Percentiles rank a stretch among this genome's conserved stretches.
Evolutionary conservation across 2,113 vertebrate genomes (phyloP).

Genomic region (Cebidichthys violaceus): DNA sequence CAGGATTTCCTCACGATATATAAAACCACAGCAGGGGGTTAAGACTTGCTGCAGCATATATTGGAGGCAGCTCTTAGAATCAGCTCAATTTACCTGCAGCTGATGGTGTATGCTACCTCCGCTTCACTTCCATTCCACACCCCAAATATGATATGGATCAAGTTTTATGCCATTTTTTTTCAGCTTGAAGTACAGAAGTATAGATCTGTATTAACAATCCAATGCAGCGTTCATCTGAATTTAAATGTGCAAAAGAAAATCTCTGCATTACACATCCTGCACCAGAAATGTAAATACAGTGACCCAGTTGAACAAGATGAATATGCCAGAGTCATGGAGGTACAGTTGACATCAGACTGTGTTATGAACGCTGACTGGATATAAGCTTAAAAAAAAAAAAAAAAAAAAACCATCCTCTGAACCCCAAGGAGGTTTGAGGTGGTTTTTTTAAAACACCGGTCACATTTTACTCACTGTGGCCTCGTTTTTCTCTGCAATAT

Average conservation of each 20-base stretch:
- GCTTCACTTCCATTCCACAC: background rate
- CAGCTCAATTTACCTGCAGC: background rate
- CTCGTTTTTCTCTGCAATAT: background rate
- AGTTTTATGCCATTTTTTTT: background rate
- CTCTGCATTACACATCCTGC: background rate
- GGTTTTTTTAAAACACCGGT: background rate
- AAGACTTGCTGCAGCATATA: background rate
- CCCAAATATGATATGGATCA: background rate
- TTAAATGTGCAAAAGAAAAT: background rate
- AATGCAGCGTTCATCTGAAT: background rate
- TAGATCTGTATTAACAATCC: background rate
- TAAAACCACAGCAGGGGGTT: conserved; percentile 1
- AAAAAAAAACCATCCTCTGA: background rate
- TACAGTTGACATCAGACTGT: background rate
- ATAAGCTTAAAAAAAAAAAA: background rate
- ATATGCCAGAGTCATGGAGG: background rate
- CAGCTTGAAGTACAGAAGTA: background rate
- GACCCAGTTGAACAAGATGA: background rate
- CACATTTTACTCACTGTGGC: background rate
- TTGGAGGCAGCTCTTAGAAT: background rate
- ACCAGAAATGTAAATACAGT: background rate
- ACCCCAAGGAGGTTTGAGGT: background rate
- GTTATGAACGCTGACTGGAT: background rate
- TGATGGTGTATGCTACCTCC: background rate
- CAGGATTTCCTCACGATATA: conserved; percentile 25